A percentile compares a stretch with the other conserved stretches of the same genome.
These are phyloP conservation scores for Eupeodes latifasciatus DNA, from an alignment of 2,888 invertebrate species.

Conservation along the genomic window DNA sequence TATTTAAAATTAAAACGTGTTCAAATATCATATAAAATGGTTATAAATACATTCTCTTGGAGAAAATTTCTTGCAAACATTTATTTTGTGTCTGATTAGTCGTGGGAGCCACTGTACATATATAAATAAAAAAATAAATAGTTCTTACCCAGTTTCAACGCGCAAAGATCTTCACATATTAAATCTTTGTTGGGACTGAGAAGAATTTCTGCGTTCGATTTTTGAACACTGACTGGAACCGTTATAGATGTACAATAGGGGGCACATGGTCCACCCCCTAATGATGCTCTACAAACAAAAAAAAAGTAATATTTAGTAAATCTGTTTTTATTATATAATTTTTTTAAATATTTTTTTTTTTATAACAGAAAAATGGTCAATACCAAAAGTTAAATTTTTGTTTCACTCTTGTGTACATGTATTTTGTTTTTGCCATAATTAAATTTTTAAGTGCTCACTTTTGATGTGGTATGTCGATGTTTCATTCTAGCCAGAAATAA, in stretches of 20 bases:
- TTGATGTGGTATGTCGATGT: too few relatives aligned
- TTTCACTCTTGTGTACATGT: too few relatives aligned
- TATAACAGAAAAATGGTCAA: too few relatives aligned
- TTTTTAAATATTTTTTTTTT: not conserved
- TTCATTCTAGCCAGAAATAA: not conserved
- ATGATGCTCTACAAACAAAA: constrained; percentile 81
- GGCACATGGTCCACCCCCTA: constrained; percentile 81
- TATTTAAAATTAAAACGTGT: too few relatives aligned
- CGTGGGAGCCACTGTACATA: too few relatives aligned
- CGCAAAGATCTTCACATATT: constrained; percentile 87
- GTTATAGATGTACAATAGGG: constrained; percentile 78
- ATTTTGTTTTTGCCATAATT: not conserved
- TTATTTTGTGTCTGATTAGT: too few relatives aligned
- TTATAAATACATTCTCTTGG: too few relatives aligned
- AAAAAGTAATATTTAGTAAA: not conserved
- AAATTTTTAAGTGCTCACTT: not conserved
- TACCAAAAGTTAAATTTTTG: too few relatives aligned
- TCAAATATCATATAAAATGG: too few relatives aligned
- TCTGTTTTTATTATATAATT: not conserved
- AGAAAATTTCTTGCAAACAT: too few relatives aligned
- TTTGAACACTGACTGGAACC: constrained; percentile 72
- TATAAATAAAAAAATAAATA: not conserved
- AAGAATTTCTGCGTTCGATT: constrained; percentile 74
- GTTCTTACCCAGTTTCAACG: constrained; percentile 86
- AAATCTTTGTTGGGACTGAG: constrained; percentile 78